phyloP scores from a whole-genome alignment of 2,113 vertebrate species.

The Lepisosteus oculatus region DNA sequence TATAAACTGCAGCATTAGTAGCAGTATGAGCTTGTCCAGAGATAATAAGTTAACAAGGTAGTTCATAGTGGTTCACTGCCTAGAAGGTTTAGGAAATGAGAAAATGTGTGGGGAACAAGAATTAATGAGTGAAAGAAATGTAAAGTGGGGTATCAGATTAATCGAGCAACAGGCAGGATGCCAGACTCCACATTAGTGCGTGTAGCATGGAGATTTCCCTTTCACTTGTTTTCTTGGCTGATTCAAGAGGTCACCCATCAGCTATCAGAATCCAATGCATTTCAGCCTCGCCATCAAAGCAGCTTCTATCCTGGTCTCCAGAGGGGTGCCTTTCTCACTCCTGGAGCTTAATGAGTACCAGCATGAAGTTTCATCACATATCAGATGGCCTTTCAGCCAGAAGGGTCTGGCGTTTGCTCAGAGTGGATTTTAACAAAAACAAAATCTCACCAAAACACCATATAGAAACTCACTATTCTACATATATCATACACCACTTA shows the following conservation, averaged over 20 bases:
- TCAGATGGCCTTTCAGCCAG: conserved; percentile 13
- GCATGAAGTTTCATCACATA: conserved; percentile 22
- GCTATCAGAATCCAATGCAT: conserved; percentile 30
- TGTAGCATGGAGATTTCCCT: conserved; percentile 45
- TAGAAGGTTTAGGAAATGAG: not conserved
- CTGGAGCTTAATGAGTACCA: not conserved
- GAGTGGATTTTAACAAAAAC: no score
- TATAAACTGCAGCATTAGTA: not conserved
- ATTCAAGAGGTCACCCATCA: conserved; percentile 44
- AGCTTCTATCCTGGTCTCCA: conserved; percentile 38
- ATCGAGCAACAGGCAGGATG: conserved; percentile 58
- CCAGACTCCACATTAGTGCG: conserved; percentile 62
- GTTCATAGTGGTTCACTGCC: not conserved
- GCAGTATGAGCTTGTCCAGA: not conserved
- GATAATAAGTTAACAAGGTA: conserved; percentile 2
- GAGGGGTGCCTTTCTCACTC: conserved; percentile 26
- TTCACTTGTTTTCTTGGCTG: conserved; percentile 42
- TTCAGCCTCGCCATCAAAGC: conserved; percentile 27
- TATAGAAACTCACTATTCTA: no score
- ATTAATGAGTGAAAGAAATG: conserved; percentile 40
- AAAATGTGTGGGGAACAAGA: conserved; percentile 27
- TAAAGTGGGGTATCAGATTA: conserved; percentile 57
- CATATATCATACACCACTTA: no score
- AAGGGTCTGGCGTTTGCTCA: not conserved
- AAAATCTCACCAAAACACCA: no score